These are phyloP conservation scores for Trichogramma dendrolimi DNA, from an alignment of 2,888 invertebrate species.

Conservation along the genomic window DNA sequence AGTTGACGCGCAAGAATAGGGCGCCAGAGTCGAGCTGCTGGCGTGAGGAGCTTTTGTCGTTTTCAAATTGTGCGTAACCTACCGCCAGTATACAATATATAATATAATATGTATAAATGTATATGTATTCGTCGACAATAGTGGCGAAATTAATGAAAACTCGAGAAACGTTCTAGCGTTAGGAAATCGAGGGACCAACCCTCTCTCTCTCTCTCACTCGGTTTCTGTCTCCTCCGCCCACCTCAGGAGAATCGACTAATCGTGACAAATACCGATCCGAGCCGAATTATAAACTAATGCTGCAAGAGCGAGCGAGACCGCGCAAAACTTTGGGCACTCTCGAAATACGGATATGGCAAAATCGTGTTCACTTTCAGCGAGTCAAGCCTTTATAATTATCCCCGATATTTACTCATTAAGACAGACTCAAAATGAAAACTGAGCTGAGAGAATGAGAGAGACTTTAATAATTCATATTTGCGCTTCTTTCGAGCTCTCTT, in stretches of 20 bases:
- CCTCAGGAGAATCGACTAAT: slow-evolving; percentile 44
- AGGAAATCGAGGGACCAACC: slow-evolving; percentile 31
- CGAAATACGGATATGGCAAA: slow-evolving; percentile 15
- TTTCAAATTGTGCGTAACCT: slow-evolving; percentile 47
- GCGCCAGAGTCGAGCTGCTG: slow-evolving; percentile 10
- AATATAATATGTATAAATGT: no score
- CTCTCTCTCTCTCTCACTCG: slow-evolving; percentile 13
- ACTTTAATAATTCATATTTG: no score
- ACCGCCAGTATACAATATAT: no score
- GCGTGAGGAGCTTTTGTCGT: slow-evolving; percentile 37
- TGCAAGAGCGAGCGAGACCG: slow-evolving; percentile 38
- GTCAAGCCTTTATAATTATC: slow-evolving; percentile 3
- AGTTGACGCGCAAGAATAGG: slow-evolving; percentile 27
- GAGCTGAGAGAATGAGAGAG: no score
- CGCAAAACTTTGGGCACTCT: slow-evolving; percentile 19
- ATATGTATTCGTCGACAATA: slow-evolving; percentile 39
- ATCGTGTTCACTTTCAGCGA: slow-evolving; percentile 13
- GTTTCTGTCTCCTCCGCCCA: slow-evolving; percentile 19
- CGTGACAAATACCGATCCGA: slow-evolving; percentile 52
- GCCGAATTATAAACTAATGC: slow-evolving; percentile 51
- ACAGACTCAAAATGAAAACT: no score
- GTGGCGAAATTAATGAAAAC: slow-evolving; percentile 50
- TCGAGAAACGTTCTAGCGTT: slow-evolving; percentile 33
- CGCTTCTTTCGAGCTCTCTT: no score
- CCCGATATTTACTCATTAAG: neutral